Base-by-base conservation (phyloP, 2,113 vertebrate species). In the Bubalus kerabau region DNA sequence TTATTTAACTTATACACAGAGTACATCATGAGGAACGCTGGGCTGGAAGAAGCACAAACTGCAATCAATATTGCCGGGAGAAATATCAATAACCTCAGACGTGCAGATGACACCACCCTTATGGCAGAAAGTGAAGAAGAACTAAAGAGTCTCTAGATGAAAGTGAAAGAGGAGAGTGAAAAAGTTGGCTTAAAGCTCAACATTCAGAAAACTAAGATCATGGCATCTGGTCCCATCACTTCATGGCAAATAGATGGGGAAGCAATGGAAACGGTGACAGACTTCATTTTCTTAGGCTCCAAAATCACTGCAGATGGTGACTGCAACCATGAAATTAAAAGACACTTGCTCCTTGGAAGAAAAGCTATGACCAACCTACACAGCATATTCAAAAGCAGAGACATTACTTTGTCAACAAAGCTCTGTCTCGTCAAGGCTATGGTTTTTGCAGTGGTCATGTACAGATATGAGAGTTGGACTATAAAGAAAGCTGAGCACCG, bases 401-500 rank as follows among this genome's bases (percentile, higher is more conserved):
- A 71, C 17, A 71, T 36, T 36, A 71, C 17, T 71, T 71, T 36
- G 32, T 5, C 64, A 71, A 21, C 64, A 71, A 71, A 71, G n/a
- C 6, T 36, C 64, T 5, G 19, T 21, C 17, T 71, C 5, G 0
- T 71, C 64, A 67, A 36, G 2, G 17, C 64, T 67, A 36, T 67
- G 64, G 4, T 71, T 36, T 71, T 71, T 36, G 8, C 8, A 21
- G n/a, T 71, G 2, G 64, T 36, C 64, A 71, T 11, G n/a, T 36
- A 71, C 1, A 2, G 17, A 36, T 71, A 17, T 71, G n/a, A 71
- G 64, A 36, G 17, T 11, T 67, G 32, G 8, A 67, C 64, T 36
- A 36, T 36, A 21, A 36, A 36, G 64, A 67, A 36, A 36, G 64
- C 32, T 67, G 8, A 36, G 17, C 0, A 0, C 17, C 0, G 9